Evolutionary conservation across 1,140 invertebrate genomes (phyloP).

Genomic region (fruit fly (Drosophila melanogaster)): Release_6_plus_ISO1_MT NT_037436.4:12501001-12501500

Average conservation of each 20-base stretch:
- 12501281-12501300: slow-evolving; percentile 2
- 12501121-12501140: not conserved
- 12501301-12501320: not conserved
- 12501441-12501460: not conserved
- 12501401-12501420: not conserved
- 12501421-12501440: not conserved
- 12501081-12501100: not conserved
- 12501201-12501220: slow-evolving; percentile 86
- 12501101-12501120: slow-evolving; percentile 19
- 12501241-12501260: not conserved
- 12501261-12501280: not conserved
- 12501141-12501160: slow-evolving; percentile 17
- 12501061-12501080: slow-evolving; percentile 24
- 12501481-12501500: no score
- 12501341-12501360: not conserved
- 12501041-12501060: slow-evolving; percentile 39
- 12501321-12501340: not conserved
- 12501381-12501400: not conserved
- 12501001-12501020: slow-evolving; percentile 85
- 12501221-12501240: slow-evolving; percentile 75
- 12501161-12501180: slow-evolving; percentile 88
- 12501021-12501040: slow-evolving; percentile 53
- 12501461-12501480: not conserved
- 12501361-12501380: not conserved
- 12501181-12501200: slow-evolving; percentile 87